Base-by-base conservation (phyloP, 1,140 invertebrate species). In the Achatina immaculata region DNA sequence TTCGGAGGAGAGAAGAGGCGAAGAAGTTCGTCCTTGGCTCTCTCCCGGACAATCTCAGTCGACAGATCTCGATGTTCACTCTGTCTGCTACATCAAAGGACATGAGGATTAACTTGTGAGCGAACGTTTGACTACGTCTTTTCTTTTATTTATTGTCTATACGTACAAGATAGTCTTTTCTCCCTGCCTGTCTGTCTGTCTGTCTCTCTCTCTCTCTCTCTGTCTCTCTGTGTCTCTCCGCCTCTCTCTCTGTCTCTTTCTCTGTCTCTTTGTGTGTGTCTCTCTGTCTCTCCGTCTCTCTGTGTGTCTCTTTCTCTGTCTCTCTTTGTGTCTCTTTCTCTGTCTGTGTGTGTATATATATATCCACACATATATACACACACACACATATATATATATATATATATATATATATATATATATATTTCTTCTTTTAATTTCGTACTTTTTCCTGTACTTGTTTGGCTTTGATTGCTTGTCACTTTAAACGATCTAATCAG, bases 1-100 rank as follows among this genome's bases (percentile, higher is more conserved):
- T 36, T 6, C 4, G 66, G 24, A 7, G 36, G 36, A 38, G 21
- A n/a, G 24, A 68, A 24, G 66, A 68, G 24, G 66, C 66, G 34
- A 68, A 36, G 24, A 7, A n/a, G 7, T 68, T 68, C 38, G 14
- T 16, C 42, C 48, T 21, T 14, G 58, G 24, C 45, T 34, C 21
- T 43, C 45, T 69, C 19, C 28, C 77, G n/a, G 38, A 31, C 2
- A 19, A 19, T n/a, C 36, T 69, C 16, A 19, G 11, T 7, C 51
- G 75, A 9, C 31, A 74, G 28, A 34, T 45, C 24, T 48, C 71
- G 42, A 31, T 72, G 38, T 38, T 48, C 21, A 36, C 69, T 81
- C n/a, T 80, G 58, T 45, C 11, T 38, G 66, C 66, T 2, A 68
- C n/a, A 31, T 68, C 66, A 11, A 40, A 36, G 28, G 38, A 68